Percentiles rank a stretch among this genome's conserved stretches.
phyloP scores from a whole-genome alignment of 2,888 invertebrate species.

The Agrenia bidenticulata region DNA sequence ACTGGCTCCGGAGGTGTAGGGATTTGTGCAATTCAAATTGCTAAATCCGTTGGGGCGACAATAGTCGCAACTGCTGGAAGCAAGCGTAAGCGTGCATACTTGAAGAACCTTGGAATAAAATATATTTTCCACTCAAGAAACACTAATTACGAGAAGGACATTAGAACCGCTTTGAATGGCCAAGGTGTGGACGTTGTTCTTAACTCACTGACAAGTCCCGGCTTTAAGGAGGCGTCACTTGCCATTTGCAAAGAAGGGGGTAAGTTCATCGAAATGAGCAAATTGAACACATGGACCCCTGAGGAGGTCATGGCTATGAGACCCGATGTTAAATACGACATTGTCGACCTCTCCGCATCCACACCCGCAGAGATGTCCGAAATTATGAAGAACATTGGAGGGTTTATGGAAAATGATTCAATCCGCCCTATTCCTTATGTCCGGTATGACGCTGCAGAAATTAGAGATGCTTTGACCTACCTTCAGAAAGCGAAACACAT shows the following conservation, averaged over 20 bases:
- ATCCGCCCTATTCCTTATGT: conserved; percentile 28
- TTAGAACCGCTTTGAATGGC: conserved; percentile 26
- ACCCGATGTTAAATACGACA: conserved; percentile 25
- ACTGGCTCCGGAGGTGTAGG: conserved; percentile 42
- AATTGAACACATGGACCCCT: conserved; percentile 25
- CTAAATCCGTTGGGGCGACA: conserved; percentile 28
- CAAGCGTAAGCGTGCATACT: conserved; percentile 30
- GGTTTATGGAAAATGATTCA: background rate
- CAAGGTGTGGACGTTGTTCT: conserved; percentile 30
- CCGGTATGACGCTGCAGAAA: conserved; percentile 27
- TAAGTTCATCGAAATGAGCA: conserved; percentile 36
- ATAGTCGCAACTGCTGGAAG: conserved; percentile 39
- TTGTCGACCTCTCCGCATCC: conserved; percentile 30
- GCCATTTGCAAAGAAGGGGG: conserved; percentile 15
- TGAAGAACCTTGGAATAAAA: conserved; percentile 30
- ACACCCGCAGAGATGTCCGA: background rate
- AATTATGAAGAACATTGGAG: conserved; percentile 4
- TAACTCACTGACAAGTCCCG: conserved; percentile 30
- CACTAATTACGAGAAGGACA: conserved; percentile 27
- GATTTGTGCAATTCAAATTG: conserved; percentile 37
- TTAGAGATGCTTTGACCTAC: conserved; percentile 29
- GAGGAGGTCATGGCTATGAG: conserved; percentile 28
- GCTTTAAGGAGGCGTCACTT: conserved; percentile 34
- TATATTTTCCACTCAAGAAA: conserved; percentile 38
- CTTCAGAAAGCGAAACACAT: conserved; percentile 32